A percentile compares a stretch with the other conserved stretches of the same genome.
phyloP scores from a whole-genome alignment of 1,140 invertebrate species.

The Arctopsyche grandis region DNA sequence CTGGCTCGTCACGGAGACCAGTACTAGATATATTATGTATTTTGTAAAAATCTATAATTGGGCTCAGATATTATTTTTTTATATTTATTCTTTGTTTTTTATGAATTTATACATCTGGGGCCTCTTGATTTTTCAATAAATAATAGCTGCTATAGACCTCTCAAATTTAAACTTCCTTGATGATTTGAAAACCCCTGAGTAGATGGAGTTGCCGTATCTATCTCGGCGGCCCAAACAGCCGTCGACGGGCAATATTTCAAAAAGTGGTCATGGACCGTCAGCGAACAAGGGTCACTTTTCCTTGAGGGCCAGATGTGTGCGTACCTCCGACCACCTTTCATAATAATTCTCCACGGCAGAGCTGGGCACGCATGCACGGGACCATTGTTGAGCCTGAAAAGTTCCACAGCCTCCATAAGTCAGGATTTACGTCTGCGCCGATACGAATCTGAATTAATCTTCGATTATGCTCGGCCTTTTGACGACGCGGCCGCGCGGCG shows the following conservation, averaged over 20 bases:
- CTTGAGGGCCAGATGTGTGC: not conserved
- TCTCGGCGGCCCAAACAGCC: not conserved
- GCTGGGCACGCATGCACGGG: conserved; percentile 41
- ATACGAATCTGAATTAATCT: conserved; percentile 54
- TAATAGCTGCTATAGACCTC: too few relatives aligned
- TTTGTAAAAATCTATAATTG: too few relatives aligned
- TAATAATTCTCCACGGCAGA: conserved; percentile 52
- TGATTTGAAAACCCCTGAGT: too few relatives aligned
- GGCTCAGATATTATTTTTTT: too few relatives aligned
- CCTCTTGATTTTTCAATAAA: too few relatives aligned
- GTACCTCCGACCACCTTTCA: conserved; percentile 36
- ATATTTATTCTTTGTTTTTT: too few relatives aligned
- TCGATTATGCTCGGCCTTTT: conserved; percentile 52
- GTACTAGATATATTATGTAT: too few relatives aligned
- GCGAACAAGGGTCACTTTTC: not conserved
- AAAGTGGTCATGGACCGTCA: not conserved
- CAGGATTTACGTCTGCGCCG: conserved; percentile 52
- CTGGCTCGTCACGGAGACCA: too few relatives aligned
- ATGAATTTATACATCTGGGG: too few relatives aligned
- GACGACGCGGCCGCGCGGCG: conserved; percentile 33
- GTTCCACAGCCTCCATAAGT: conserved; percentile 44
- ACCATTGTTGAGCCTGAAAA: conserved; percentile 23
- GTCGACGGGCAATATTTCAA: not conserved
- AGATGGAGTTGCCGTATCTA: too few relatives aligned
- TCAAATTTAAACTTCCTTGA: too few relatives aligned